Conservation (phyloP, 30 jellyfish, hydroid and myxozoan genomes). For the Mastigias papua region DNA sequence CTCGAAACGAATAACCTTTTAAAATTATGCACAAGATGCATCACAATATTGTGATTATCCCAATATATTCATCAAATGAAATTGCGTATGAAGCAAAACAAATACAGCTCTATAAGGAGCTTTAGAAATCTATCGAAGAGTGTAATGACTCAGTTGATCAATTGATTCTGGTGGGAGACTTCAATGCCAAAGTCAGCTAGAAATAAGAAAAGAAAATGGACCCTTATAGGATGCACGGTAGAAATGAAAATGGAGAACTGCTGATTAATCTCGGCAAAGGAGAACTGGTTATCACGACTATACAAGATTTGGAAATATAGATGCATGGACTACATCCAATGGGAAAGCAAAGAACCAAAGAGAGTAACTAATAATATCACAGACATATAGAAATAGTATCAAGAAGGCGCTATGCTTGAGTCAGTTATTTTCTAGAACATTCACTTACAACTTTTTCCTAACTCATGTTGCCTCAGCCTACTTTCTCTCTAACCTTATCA, state of each 20-base stretch:
- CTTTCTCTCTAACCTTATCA: too few relatives aligned
- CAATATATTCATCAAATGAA: conserved; percentile 1
- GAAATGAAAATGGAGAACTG: conserved; percentile 15
- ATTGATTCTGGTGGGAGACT: conserved; percentile 13
- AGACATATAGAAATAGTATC: background rate
- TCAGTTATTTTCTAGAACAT: too few relatives aligned
- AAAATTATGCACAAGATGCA: background rate
- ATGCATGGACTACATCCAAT: conserved; percentile 24
- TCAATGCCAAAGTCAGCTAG: conserved; percentile 6
- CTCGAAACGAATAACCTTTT: background rate
- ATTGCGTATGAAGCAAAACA: background rate
- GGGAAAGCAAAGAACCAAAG: conserved; percentile 36
- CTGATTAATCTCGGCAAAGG: background rate
- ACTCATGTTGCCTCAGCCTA: too few relatives aligned
- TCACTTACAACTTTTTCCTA: too few relatives aligned
- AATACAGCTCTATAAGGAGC: background rate
- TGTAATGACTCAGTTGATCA: background rate
- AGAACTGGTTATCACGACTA: background rate
- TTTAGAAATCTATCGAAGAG: background rate
- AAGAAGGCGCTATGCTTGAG: too few relatives aligned
- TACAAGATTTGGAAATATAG: background rate
- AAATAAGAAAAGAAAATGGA: background rate
- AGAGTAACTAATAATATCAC: conserved; percentile 9
- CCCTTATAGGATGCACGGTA: background rate
- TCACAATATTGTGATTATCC: background rate